phyloP scores from a whole-genome alignment of 2,113 vertebrate genomes.

The Saguinus imperator region DNA sequence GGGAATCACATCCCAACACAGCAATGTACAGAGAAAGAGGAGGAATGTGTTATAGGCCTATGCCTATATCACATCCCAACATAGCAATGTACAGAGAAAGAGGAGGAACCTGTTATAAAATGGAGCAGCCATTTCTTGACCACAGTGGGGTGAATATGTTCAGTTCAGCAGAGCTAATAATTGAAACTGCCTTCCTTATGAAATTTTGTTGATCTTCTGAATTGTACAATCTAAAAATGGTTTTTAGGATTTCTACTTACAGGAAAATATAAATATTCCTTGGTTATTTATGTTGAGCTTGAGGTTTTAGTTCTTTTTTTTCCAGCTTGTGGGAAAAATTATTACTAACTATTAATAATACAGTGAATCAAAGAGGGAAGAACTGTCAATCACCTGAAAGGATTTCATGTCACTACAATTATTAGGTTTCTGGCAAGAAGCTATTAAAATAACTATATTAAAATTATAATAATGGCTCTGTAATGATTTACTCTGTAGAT shows the following conservation, averaged over 20 bases:
- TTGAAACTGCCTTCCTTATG: neutral
- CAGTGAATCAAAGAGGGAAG: neutral
- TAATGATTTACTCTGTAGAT: slow-evolving; percentile 51
- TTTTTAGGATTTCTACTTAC: neutral
- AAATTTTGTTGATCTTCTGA: neutral
- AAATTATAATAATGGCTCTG: slow-evolving; percentile 37
- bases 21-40: too few relatives aligned
- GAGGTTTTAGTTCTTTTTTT: neutral
- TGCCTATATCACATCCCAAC: too few relatives aligned
- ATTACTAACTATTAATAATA: neutral
- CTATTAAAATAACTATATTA: slow-evolving; percentile 39
- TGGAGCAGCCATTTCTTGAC: neutral
- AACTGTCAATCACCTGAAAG: neutral
- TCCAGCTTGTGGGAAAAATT: neutral
- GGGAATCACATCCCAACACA: too few relatives aligned
- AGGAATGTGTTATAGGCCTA: too few relatives aligned
- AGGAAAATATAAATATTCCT: neutral
- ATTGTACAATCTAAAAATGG: neutral
- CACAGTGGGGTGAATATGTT: neutral
- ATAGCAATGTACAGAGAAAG: too few relatives aligned
- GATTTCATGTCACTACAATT: neutral
- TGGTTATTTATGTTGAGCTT: neutral
- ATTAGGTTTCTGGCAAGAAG: slow-evolving; percentile 48
- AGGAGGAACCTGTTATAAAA: too few relatives aligned
- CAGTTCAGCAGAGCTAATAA: neutral